A percentile compares a stretch with the other conserved stretches of the same genome.
phyloP scores from a whole-genome alignment of 2,113 vertebrate genomes.

The Beaufortia kweichowensis region DNA sequence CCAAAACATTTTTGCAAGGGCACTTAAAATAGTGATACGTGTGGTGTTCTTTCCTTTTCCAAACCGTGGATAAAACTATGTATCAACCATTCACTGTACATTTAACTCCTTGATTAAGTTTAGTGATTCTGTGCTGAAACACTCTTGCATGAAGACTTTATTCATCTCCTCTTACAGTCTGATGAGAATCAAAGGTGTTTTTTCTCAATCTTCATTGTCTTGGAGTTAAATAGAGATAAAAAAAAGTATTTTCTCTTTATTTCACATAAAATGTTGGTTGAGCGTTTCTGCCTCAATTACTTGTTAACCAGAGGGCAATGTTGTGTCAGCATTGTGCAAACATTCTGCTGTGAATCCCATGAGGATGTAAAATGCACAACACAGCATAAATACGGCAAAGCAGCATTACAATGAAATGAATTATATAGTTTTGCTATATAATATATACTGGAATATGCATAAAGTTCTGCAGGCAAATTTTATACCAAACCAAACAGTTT shows the following conservation, averaged over 20 bases:
- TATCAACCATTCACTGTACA: no score
- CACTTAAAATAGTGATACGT: no score
- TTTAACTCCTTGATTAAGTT: no score
- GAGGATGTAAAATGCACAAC: neutral
- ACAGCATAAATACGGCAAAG: constrained; percentile 11
- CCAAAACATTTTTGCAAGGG: no score
- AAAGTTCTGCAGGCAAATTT: no score
- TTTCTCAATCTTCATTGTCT: constrained; percentile 5
- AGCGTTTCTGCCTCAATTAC: neutral
- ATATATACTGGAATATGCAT: no score
- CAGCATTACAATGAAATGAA: constrained; percentile 16
- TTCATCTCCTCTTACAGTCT: no score
- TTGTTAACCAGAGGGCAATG: neutral
- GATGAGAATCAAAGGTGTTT: neutral
- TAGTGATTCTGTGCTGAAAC: no score
- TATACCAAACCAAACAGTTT: constrained; percentile 58
- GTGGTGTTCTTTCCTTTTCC: no score
- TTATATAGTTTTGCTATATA: constrained; percentile 15
- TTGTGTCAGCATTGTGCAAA: neutral
- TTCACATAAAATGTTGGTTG: constrained; percentile 5
- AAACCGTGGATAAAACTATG: no score
- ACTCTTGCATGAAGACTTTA: no score
- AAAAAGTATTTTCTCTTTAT: constrained; percentile 49
- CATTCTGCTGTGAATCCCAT: constrained; percentile 18
- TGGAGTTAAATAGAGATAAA: constrained; percentile 5